Evolutionary conservation across 2,113 vertebrate species (phyloP).

Genomic region (Oncorhynchus masou): DNA sequence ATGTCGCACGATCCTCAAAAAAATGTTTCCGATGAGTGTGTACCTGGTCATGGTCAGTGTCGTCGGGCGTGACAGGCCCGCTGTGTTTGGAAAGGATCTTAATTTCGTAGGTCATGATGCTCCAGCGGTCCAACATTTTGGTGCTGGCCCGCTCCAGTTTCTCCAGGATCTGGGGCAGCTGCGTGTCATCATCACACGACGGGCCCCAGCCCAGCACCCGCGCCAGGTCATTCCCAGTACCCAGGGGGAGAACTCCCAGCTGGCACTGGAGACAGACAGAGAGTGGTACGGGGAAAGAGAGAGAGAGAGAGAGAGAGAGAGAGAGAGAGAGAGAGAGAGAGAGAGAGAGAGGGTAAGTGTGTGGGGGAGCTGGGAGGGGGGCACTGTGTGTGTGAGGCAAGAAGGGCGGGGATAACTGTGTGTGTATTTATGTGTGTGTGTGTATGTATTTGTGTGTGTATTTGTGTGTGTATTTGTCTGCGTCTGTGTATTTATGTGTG

Average conservation of each 20-base stretch:
- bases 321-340: no score
- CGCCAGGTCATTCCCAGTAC: slow-evolving; percentile 95
- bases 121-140: slow-evolving; percentile 99
- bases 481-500: no score
- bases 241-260: slow-evolving; percentile 90
- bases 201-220: slow-evolving; percentile 97
- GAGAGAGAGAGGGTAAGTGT: no score
- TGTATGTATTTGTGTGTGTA: no score
- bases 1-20: no score
- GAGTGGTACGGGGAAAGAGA: background rate
- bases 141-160: slow-evolving; percentile 96
- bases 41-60: slow-evolving; percentile 87
- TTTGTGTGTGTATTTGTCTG: no score
- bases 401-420: no score
- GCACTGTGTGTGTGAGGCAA: no score
- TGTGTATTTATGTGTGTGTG: no score
- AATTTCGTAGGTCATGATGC: slow-evolving; percentile 98
- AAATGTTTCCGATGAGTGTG: background rate
- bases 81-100: slow-evolving; percentile 90
- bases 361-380: no score
- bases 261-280: slow-evolving; percentile 82
- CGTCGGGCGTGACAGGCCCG: slow-evolving; percentile 84
- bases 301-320: no score
- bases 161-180: slow-evolving; percentile 94
- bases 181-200: slow-evolving; percentile 93